A percentile compares a stretch with the other conserved stretches of the same genome.
Evolutionary conservation across 2,797 vertebrate genomes (phyloP).

Genomic region (Pseudochirops cupreus): DNA sequence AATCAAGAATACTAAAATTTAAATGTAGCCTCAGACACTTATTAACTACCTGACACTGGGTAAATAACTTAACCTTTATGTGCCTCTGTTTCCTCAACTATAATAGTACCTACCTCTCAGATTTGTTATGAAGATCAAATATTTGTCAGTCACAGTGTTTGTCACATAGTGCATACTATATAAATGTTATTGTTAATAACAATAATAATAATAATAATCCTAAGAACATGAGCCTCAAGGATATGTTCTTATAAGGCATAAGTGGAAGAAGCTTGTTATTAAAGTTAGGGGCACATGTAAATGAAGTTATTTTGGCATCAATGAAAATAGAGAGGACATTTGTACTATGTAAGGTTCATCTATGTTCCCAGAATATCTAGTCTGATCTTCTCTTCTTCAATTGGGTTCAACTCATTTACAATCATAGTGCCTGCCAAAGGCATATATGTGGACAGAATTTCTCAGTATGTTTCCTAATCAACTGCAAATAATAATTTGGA

Average conservation of each 20-base stretch:
- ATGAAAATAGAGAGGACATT: too few relatives aligned
- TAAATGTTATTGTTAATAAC: neutral
- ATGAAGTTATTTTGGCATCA: too few relatives aligned
- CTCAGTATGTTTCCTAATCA: neutral
- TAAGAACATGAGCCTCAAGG: neutral
- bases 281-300: neutral
- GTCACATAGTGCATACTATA: neutral
- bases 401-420: neutral
- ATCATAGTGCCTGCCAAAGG: neutral
- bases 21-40: too few relatives aligned
- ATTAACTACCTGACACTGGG: neutral
- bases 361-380: too few relatives aligned
- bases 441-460: neutral
- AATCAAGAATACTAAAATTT: too few relatives aligned
- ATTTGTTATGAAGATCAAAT: neutral
- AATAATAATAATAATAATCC: neutral
- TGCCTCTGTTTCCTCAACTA: neutral
- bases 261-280: neutral
- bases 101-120: neutral
- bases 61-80: neutral
- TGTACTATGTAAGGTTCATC: too few relatives aligned
- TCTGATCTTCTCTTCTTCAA: too few relatives aligned
- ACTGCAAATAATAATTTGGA: neutral
- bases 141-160: neutral
- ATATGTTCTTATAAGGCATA: neutral